phyloP scores from a whole-genome alignment of 2,888 invertebrate species.

The Parascotia fuliginaria region DNA sequence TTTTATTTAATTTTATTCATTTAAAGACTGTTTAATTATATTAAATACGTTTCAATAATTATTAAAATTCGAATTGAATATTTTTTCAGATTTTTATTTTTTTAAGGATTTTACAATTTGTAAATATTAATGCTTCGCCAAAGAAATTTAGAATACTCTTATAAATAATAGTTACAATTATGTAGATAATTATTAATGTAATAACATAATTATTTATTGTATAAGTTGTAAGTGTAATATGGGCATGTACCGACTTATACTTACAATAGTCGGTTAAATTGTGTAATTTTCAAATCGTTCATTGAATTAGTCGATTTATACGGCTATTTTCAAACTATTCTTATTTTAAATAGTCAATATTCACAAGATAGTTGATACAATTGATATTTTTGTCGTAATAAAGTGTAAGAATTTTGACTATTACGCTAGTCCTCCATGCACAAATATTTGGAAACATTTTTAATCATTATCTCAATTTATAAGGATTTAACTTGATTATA shows the following conservation, averaged over 20 bases:
- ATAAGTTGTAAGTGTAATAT: slow-evolving; percentile 23
- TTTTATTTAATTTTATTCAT: slow-evolving; percentile 28
- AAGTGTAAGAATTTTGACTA: slow-evolving; percentile 36
- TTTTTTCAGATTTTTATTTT: slow-evolving; percentile 40
- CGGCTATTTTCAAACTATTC: neutral
- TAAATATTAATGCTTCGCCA: slow-evolving; percentile 75
- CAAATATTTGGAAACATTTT: slow-evolving; percentile 44
- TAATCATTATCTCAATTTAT: slow-evolving; percentile 26
- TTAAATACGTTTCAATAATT: slow-evolving; percentile 33
- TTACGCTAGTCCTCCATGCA: slow-evolving; percentile 41
- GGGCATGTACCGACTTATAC: slow-evolving; percentile 25
- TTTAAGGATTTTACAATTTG: slow-evolving; percentile 47
- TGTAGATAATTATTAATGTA: slow-evolving; percentile 39
- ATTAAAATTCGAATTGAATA: slow-evolving; percentile 30
- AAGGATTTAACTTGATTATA: slow-evolving; percentile 16
- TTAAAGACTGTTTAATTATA: slow-evolving; percentile 41
- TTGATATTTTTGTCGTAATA: slow-evolving; percentile 33
- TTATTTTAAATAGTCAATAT: slow-evolving; percentile 26
- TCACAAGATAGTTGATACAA: slow-evolving; percentile 23
- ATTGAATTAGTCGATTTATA: slow-evolving; percentile 3
- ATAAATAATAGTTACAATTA: slow-evolving; percentile 53
- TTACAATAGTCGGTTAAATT: neutral
- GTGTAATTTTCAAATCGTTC: slow-evolving; percentile 12
- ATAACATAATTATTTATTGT: slow-evolving; percentile 23
- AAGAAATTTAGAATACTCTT: slow-evolving; percentile 67